Conservation (phyloP, 2,113 vertebrate genomes). For the Propithecus coquereli region DNA sequence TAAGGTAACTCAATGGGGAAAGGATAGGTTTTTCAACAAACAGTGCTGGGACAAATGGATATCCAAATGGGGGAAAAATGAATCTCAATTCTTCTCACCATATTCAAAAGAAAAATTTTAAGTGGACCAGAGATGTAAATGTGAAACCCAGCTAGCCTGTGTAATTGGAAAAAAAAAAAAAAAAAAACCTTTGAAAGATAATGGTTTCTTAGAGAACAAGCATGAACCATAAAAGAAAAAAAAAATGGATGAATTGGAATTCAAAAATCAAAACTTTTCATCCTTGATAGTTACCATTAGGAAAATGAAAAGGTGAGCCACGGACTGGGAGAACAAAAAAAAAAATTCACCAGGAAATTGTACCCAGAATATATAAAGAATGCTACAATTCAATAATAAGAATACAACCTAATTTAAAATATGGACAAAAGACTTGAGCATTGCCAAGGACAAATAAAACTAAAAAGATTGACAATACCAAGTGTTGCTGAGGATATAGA, state of each 20-base stretch:
- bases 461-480: neutral
- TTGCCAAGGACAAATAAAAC: neutral
- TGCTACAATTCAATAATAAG: neutral
- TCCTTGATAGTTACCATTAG: neutral
- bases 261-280: neutral
- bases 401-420: neutral
- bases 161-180: neutral
- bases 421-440: neutral
- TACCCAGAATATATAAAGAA: neutral
- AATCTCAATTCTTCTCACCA: neutral
- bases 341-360: neutral
- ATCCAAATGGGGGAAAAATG: neutral
- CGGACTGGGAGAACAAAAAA: neutral
- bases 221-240: neutral
- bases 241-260: neutral
- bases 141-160: neutral
- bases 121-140: neutral
- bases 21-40: neutral
- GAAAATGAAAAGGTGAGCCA: conserved; percentile 13
- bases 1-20: neutral
- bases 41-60: neutral
- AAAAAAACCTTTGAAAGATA: neutral
- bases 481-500: neutral
- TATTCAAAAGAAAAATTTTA: neutral
- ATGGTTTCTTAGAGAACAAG: neutral